Base-by-base conservation (phyloP, 2,888 invertebrate species). In the Amphimallon solstitiale region DNA sequence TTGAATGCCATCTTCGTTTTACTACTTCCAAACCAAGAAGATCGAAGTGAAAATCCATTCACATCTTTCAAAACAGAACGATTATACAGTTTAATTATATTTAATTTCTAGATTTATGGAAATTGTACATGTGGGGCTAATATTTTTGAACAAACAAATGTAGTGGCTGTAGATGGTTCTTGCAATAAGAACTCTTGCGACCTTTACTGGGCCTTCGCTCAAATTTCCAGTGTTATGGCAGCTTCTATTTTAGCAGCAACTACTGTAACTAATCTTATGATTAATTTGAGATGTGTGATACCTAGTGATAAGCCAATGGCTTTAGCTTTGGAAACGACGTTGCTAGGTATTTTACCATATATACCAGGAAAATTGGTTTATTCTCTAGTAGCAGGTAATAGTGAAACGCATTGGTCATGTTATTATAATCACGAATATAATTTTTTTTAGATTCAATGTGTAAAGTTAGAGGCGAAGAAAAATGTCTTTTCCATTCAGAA, bases 351-450 rank as follows among this genome's bases (percentile, higher is more conserved):
- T 0, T 81, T 89, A 45, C 85, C 86, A 0, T 87, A 87, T 75
- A 76, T 90, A 2, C 89, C 89, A 0, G 88, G 88, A 0, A 89
- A 89, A 71, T 79, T 90, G 37, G 78, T 87, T 15, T 91, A 90
- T 73, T 85, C 88, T 52, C 76, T 81, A 5, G 83, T 90, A 14
- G 85, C 87, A 37, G 84, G 87, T 87, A 46, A 23, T 45, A 23
- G 6, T 62, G 6, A 10, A 38, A 7, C 35, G 10, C n/a, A n/a
- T n/a, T n/a, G n/a, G 37, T 7, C 2, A 14, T 38, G 37, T 73
- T 68, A 64, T 54, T 52, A 52, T 56, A 60, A 10, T 9, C 37
- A 54, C 48, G 54, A 29, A 68, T 43, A 15, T 17, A 64, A 46
- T 65, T 65, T 65, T 17, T 66, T 74, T 65, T 48, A 78, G 76